Conservation (phyloP, 2,113 vertebrate species). For the Chrysochloris asiatica region DNA sequence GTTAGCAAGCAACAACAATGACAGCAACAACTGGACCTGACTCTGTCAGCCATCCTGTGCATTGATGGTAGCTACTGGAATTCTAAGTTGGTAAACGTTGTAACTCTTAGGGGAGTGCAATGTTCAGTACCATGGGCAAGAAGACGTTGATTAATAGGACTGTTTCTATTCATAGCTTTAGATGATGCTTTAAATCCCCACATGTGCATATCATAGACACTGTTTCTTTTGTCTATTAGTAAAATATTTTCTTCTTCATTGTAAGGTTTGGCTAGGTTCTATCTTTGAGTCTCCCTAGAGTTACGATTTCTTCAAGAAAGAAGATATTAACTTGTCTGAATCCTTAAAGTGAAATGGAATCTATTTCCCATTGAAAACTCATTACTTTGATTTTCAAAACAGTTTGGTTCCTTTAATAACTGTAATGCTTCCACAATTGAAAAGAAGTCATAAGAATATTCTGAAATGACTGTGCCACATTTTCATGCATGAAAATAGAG, state of each 20-base stretch:
- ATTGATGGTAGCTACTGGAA: background rate
- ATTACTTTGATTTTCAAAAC: conserved; percentile 32
- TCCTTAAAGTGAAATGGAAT: conserved; percentile 34
- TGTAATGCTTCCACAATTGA: background rate
- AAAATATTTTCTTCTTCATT: background rate
- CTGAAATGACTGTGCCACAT: background rate
- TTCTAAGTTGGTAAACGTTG: background rate
- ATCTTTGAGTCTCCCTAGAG: conserved; percentile 21
- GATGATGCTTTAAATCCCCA: conserved; percentile 29
- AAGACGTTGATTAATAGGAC: background rate
- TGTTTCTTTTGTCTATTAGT: conserved; percentile 35
- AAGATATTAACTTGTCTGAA: conserved; percentile 30
- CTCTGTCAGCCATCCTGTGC: background rate
- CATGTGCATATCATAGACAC: background rate
- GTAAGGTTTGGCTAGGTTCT: conserved; percentile 27
- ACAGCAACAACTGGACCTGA: background rate
- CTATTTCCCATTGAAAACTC: background rate
- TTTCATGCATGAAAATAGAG: background rate
- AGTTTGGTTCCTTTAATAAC: conserved; percentile 17
- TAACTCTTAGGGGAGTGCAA: background rate
- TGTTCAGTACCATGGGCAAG: background rate
- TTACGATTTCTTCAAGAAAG: conserved; percentile 51
- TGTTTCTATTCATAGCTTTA: conserved; percentile 30
- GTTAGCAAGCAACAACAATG: background rate
- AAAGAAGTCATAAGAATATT: background rate